Base-by-base conservation (phyloP, 1,140 invertebrate genomes). In the Trichogramma pretiosum region DNA sequence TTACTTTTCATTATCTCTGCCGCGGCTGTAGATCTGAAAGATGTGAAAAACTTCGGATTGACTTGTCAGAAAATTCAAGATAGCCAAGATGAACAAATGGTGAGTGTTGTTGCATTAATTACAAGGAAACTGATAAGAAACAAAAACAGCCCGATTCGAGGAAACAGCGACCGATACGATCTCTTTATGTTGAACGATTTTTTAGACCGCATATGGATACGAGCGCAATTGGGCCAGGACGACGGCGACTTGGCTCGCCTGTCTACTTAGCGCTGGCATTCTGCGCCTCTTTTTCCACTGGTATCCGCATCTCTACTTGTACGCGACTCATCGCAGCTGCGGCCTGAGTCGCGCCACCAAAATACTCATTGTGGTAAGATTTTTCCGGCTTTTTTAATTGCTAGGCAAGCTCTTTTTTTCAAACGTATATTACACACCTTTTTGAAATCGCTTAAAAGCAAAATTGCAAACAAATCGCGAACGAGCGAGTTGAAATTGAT, bases 281-380 rank as follows among this genome's bases (percentile, higher is more conserved):
- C 68, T 93, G 5, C 77, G 86, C 22, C 71, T 95, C 24, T 61
- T 93, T 30, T 84, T 91, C 64, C 85, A 93, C 63, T 95, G 91
- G 90, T 85, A 81, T 67, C 88, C 89, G 1, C 81, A 81, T 40
- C 79, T 85, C 68, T 75, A 83, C 56, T 71, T 94, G 16, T 81
- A 85, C 46, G 75, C 80, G 2, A 91, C 86, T 2, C 83, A 87
- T 58, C 65, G 64, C 18, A 72, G 72, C 52, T 90, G 86, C 59
- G 63, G 77, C 28, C 74, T 94, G 23, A 72, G 74, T 34, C 59
- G 74, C n/a, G 89, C 91, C 1, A 79, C 84, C 17, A 83, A 82
- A 63, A 75, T 94, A 34, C 67, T 94, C 13, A 74, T 93, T 51
- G 76, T 84, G 57, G 85, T 86, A 75, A 75, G 75, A 70, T 38